Base-by-base conservation (phyloP, 2,113 vertebrate genomes). In the Equus quagga region DNA sequence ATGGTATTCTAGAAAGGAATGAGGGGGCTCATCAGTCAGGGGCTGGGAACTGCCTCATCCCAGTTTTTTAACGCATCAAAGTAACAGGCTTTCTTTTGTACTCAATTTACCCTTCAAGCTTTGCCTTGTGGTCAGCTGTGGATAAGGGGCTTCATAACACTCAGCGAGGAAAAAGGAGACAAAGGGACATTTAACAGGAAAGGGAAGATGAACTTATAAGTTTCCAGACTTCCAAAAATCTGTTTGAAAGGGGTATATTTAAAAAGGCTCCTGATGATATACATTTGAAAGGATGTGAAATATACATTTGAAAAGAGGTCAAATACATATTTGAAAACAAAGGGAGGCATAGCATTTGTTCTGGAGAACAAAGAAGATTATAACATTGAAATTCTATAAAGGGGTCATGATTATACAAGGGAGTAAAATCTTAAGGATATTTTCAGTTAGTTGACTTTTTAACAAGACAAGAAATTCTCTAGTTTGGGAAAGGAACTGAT, bases 141-240 rank as follows among this genome's bases (percentile, higher is more conserved):
- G 67, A 62, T 24, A 80, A 86, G 33, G 18, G 36, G 31, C n/a
- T 82, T 96, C 54, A 44, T 17, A 51, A 82, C 23, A 84, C 60
- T 80, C 41, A 85, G n/a, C 69, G 28, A 72, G 41, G 75, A 67
- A 72, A 85, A 83, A 76, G 88, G 41, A 80, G 73, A 93, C 58
- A 72, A 88, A 92, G 64, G n/a, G 21, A 88, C 36, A 56, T 1
- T 49, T 83, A 87, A 64, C 33, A 49, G 80, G 19, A 28, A 85
- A 69, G 46, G 65, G 56, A 86, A 86, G n/a, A 62, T 69, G 78
- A 87, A 75, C 33, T 79, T 89, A 1, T n/a, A 91, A 93, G 41
- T 72, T 72, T 69, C 58, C 76, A 85, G 93, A 72, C 82, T 98
- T 98, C 88, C 91, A 92, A 92, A 97, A 96, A 85, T 69, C 78